Base-by-base conservation (phyloP, 2,888 invertebrate species). In the Bibio marci region DNA sequence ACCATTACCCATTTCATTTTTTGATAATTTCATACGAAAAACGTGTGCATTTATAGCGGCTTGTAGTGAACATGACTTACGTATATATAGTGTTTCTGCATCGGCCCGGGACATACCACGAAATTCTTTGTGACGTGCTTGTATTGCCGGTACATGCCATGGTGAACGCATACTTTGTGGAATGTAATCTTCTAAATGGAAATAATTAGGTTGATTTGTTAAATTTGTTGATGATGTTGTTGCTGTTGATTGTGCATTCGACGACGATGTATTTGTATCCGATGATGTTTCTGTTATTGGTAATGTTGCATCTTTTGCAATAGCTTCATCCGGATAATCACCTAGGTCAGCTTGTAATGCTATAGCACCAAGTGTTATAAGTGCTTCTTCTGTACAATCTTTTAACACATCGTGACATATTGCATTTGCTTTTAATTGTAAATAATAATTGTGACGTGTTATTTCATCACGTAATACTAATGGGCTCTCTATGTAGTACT, bases 321-420 rank as follows among this genome's bases (percentile, higher is more conserved):
- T 22, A 22, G 22, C 22, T 6, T 4, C 22, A 45, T 71, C 69
- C 47, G 69, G 66, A 54, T 70, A 80, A 63, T 90, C 86, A 30
- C 91, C 92, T 55, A 81, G 72, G 63, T 94, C 91, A 30, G 91
- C 90, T 66, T 94, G 94, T 49, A 95, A 69, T 41, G 92, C 88
- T 52, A 86, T 70, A 14, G 87, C 88, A 34, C 88, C 88, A 53
- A 94, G 70, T 47, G 82, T 69, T 55, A 90, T 77, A 50, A 79
- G 62, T 38, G 79, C 73, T 59, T 76, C 75, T 43, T 70, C 70
- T 31, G 58, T 53, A 49, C 59, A 59, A 38, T 61, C 62, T 38
- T 67, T 67, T 35, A 56, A 66, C 49, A 59, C 71, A 59, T 74
- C 80, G 56, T 76, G 69, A 43, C 74, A 70, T 44, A 75, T 70